Evolutionary conservation across 2,113 vertebrate genomes (phyloP).

Genomic region (Spheniscus mendiculus): DNA sequence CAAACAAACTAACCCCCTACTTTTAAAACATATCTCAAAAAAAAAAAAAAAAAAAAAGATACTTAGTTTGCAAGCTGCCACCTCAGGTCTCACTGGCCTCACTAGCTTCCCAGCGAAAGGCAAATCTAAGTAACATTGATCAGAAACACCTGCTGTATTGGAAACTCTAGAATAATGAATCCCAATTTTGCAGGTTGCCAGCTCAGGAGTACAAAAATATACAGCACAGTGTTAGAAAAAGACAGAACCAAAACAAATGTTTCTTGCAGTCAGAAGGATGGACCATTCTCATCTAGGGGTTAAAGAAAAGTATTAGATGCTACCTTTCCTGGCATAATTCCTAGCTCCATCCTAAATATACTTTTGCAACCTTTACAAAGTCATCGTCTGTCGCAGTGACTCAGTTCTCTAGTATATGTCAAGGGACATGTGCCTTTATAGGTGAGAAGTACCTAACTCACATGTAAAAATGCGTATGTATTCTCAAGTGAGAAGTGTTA

Average conservation of each 20-base stretch:
- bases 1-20: too few species aligned
- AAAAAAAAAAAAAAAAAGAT: background rate
- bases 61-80: background rate
- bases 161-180: background rate
- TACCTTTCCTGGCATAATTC: background rate
- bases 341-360: background rate
- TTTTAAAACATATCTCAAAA: background rate
- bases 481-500: background rate
- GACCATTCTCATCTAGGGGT: background rate
- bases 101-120: background rate
- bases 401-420: background rate
- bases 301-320: background rate
- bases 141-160: background rate
- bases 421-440: background rate
- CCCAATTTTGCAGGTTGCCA: background rate
- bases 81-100: background rate
- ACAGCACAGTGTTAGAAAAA: background rate
- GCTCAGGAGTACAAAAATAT: background rate
- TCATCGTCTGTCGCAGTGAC: background rate
- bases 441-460: background rate
- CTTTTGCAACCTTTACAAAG: background rate
- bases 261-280: background rate
- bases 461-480: rapidly evolving
- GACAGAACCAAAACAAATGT: background rate
- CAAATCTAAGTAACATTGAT: background rate